Conservation (phyloP, 2,888 invertebrate species). For the Choreutis nemorana region DNA sequence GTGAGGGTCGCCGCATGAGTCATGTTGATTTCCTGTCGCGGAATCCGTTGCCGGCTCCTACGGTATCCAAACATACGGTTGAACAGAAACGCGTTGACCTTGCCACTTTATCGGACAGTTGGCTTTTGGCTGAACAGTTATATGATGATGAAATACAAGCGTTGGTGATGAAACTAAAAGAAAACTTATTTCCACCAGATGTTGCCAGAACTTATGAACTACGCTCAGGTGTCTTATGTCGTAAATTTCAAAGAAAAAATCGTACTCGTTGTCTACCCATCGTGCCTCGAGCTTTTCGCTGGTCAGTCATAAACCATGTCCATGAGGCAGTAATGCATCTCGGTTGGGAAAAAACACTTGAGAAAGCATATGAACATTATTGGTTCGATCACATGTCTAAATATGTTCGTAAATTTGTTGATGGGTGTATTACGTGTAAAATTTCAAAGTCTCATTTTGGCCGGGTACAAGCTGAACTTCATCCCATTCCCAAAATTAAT, state of each 20-base stretch:
- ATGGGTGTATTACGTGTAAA: slow-evolving; percentile 21
- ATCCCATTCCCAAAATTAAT: slow-evolving; percentile 18
- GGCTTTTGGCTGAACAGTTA: slow-evolving; percentile 7
- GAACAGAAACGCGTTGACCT: slow-evolving; percentile 6
- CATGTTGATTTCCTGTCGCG: slow-evolving; percentile 4
- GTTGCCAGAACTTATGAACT: slow-evolving; percentile 3
- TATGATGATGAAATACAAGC: slow-evolving; percentile 5
- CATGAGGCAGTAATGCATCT: slow-evolving; percentile 11
- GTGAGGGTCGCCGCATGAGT: slow-evolving; percentile 3
- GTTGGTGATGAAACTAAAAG: too few relatives aligned
- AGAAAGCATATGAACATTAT: slow-evolving; percentile 15
- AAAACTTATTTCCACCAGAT: neutral
- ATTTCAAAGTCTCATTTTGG: slow-evolving; percentile 18
- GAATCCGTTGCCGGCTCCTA: neutral
- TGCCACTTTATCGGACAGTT: slow-evolving; percentile 4
- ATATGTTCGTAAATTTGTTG: slow-evolving; percentile 18
- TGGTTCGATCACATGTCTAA: slow-evolving; percentile 18
- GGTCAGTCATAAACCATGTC: slow-evolving; percentile 15
- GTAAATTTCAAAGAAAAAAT: slow-evolving; percentile 12
- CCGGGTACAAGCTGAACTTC: slow-evolving; percentile 16
- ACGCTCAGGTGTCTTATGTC: neutral
- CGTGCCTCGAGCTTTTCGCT: slow-evolving; percentile 12
- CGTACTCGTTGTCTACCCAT: slow-evolving; percentile 9
- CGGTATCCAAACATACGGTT: neutral
- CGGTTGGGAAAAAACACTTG: slow-evolving; percentile 11